Conservation (phyloP, 2,888 invertebrate genomes). For the Selenia dentaria region DNA sequence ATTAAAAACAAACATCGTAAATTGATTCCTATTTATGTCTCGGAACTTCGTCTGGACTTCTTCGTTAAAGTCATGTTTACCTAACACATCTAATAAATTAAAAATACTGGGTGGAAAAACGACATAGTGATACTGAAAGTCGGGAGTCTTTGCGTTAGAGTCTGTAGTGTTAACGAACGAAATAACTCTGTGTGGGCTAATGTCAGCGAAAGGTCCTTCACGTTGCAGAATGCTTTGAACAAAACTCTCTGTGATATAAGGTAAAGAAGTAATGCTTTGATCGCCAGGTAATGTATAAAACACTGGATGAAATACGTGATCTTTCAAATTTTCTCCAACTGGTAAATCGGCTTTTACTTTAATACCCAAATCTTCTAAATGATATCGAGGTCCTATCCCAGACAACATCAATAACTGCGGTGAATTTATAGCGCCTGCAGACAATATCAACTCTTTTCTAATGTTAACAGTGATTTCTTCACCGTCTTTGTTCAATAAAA, state of each 20-base stretch:
- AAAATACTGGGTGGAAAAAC: constrained; percentile 48
- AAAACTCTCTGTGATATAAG: constrained; percentile 53
- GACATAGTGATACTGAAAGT: constrained; percentile 59
- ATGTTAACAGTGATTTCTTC: constrained; percentile 56
- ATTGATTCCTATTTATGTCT: constrained; percentile 50
- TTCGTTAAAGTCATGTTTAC: constrained; percentile 47
- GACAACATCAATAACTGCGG: constrained; percentile 80
- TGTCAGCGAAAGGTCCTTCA: constrained; percentile 73
- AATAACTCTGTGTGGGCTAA: constrained; percentile 61
- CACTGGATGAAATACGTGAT: constrained; percentile 72
- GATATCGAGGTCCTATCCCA: constrained; percentile 75
- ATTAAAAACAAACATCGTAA: constrained; percentile 74
- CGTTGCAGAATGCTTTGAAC: constrained; percentile 73
- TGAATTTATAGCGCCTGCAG: constrained; percentile 78
- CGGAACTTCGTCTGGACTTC: constrained; percentile 47
- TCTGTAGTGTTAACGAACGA: constrained; percentile 60
- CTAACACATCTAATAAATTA: constrained; percentile 50
- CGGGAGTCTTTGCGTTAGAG: constrained; percentile 50
- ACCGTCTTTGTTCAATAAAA: constrained; percentile 60
- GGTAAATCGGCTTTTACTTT: constrained; percentile 68
- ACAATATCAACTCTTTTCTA: constrained; percentile 78
- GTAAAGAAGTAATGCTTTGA: constrained; percentile 43
- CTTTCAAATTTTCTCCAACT: constrained; percentile 81
- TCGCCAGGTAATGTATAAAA: constrained; percentile 54
- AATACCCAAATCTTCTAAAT: constrained; percentile 63